These are phyloP conservation scores for Gryon sp. DNA, from an alignment of 1,140 invertebrate species.

Conservation along the genomic window DNA sequence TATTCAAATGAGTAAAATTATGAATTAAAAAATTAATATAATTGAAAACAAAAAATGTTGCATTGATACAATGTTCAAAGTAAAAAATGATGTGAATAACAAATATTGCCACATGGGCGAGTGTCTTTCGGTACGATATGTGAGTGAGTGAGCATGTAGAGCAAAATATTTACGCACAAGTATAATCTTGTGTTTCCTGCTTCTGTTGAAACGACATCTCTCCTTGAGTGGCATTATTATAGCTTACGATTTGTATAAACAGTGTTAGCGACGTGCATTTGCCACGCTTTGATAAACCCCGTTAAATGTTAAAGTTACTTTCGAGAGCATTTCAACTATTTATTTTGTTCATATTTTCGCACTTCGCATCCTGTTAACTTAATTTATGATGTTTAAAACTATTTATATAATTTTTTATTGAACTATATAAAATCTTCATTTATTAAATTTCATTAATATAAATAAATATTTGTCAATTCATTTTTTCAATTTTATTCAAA, in stretches of 20 bases:
- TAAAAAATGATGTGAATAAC: slow-evolving; percentile 68
- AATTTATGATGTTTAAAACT: not conserved
- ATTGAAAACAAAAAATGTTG: too few relatives aligned
- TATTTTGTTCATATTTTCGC: not conserved
- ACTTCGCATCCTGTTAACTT: not conserved
- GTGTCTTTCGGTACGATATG: slow-evolving; percentile 66
- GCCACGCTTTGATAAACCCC: slow-evolving; percentile 63
- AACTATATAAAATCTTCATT: too few relatives aligned
- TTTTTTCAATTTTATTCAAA: too few relatives aligned
- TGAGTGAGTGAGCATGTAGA: slow-evolving; percentile 66
- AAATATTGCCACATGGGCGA: slow-evolving; percentile 71
- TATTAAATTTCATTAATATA: too few relatives aligned
- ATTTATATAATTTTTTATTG: not conserved
- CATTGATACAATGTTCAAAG: slow-evolving; percentile 27
- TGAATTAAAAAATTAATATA: too few relatives aligned
- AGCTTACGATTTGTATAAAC: slow-evolving; percentile 73
- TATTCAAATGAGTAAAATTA: too few relatives aligned
- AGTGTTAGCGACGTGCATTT: slow-evolving; percentile 61
- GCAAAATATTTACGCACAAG: slow-evolving; percentile 76
- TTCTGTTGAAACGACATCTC: slow-evolving; percentile 77
- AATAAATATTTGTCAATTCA: too few relatives aligned
- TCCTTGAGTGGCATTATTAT: slow-evolving; percentile 72
- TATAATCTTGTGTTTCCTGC: slow-evolving; percentile 77
- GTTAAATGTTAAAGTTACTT: slow-evolving; percentile 15
- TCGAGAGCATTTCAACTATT: slow-evolving; percentile 40